Evolutionary conservation across 2,113 vertebrate species (phyloP), one percentile per base, ranked within the genome.

Genomic region (Dunckerocampus dactyliophorus): DNA sequence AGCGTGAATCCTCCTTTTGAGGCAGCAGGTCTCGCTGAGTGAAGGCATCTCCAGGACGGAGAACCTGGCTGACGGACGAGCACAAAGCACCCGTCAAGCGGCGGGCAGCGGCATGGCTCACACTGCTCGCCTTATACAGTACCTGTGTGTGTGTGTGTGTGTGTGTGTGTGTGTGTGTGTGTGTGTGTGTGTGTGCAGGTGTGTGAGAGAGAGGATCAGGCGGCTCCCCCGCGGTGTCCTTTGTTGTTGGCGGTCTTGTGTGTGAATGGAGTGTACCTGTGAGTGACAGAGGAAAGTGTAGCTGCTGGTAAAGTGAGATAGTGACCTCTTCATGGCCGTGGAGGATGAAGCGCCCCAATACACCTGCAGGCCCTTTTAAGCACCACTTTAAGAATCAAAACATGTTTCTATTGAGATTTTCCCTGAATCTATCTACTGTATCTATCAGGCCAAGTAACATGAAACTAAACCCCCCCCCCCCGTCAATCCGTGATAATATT

Each of bases 11-110:
- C 88, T 80, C 88, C 89, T 93, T 93, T 89, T 90, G 85, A 90
- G 87, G 81, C 78, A 87, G 89, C 90, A 86, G 77, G 80, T 67
- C 72, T 80, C 77, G 92, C 89, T 92, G 93, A 94, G 90, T 92
- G 92, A 94, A 90, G 90, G 91, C 90, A 93, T 94, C 93, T 93
- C 93, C 93, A 87, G 92, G 92, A 91, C 91, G 90, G 74, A 91
- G 92, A 92, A 88, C 87, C 92, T 80, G 92, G 93, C 87, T 96
- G 94, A 96, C 87, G 92, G 93, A 92, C 79, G 90, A 91, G 93
- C 92, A 95, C 92, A 95, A 95, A 95, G 86, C 91, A 78, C 89
- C 89, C 92, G 85, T 90, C 74, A 88, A 71, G 80, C 59, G 71
- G 75, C 48, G 69, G 82, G 76, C 84, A 64, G 79, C 62, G 34